Conservation (phyloP, 1,140 invertebrate species). For the Mizuhopecten yessoensis region DNA sequence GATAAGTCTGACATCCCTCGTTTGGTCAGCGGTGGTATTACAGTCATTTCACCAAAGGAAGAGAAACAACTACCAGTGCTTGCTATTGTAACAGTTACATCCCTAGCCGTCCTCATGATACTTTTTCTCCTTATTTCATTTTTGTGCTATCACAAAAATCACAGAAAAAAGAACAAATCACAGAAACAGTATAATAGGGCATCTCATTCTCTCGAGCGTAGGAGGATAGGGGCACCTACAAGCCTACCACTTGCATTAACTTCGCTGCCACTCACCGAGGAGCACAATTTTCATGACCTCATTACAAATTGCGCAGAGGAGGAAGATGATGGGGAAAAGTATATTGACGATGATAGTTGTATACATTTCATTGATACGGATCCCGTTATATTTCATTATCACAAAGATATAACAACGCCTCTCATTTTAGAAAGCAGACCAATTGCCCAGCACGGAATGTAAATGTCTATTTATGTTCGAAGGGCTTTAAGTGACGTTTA, state of each 20-base stretch:
- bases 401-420: background rate
- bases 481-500: no score
- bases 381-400: background rate
- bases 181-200: background rate
- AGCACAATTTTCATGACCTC: background rate
- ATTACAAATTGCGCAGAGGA: background rate
- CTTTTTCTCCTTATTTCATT: background rate
- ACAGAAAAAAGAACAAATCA: background rate
- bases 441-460: background rate
- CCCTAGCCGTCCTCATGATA: background rate
- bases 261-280: background rate
- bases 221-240: background rate
- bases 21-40: background rate
- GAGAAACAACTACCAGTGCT: background rate
- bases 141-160: constrained; percentile 11
- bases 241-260: background rate
- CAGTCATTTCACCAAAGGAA: background rate
- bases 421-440: background rate
- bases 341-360: constrained; percentile 16
- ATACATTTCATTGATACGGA: constrained; percentile 7
- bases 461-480: no score
- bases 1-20: background rate
- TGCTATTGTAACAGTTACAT: background rate
- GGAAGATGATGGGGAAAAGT: background rate
- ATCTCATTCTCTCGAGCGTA: background rate